phyloP scores from a whole-genome alignment of 2,113 vertebrate genomes.

The Taurulus bubalis region DNA sequence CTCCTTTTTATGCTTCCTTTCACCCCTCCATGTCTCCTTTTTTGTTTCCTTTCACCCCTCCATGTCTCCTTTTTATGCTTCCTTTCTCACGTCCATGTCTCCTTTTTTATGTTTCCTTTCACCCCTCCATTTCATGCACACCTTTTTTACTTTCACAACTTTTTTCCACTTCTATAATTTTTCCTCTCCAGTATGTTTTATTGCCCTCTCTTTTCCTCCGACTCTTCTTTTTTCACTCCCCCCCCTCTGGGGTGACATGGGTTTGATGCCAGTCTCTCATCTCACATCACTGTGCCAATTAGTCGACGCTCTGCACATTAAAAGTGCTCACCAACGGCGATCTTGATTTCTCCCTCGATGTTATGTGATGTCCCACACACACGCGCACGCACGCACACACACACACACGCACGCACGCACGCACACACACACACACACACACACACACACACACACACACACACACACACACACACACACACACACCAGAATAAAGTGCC shows the following conservation, averaged over 20 bases:
- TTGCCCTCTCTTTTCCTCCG: background rate
- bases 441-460: conserved; percentile 7
- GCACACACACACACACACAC: no score
- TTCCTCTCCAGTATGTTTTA: no score
- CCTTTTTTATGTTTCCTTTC: background rate
- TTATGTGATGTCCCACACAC: conserved; percentile 27
- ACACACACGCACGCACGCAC: conserved; percentile 3
- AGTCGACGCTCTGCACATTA: conserved; percentile 44
- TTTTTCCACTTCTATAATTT: no score
- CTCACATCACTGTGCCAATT: conserved; percentile 63
- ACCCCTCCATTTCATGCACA: background rate
- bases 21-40: no score
- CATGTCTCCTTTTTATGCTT: background rate
- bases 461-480: conserved; percentile 16
- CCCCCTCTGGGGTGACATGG: conserved; percentile 43
- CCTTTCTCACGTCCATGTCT: background rate
- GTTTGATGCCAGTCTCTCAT: conserved; percentile 50
- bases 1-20: no score
- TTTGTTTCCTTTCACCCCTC: no score
- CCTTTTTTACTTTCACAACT: background rate
- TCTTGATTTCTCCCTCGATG: conserved; percentile 40
- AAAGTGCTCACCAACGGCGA: conserved; percentile 45
- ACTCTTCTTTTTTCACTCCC: background rate
- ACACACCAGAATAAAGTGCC: conserved; percentile 37
- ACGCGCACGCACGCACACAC: conserved; percentile 2